Base-by-base conservation (phyloP, 2,113 vertebrate genomes). In the Rhadina sibilatrix region DNA sequence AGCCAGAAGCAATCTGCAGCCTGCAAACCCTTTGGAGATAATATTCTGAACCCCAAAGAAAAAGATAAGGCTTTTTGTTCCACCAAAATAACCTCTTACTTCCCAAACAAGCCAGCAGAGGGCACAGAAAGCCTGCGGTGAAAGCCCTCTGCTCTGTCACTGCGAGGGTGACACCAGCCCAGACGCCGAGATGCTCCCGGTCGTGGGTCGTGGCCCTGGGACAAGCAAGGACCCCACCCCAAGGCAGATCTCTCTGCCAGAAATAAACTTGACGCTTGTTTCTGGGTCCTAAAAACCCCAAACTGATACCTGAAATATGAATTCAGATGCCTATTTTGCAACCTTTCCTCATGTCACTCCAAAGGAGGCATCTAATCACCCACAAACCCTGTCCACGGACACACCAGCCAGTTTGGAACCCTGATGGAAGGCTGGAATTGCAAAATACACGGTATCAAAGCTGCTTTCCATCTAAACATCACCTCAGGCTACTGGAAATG, bases 101-200 rank as follows among this genome's bases (percentile, higher is more conserved):
- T 87, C 82, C 35, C 46, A 12, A 38, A 30, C 1, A 75, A 87
- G 60, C 92, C 97, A 97, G 94, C 94, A 97, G 97, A 96, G 96
- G 97, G 96, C 97, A 96, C 8, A 92, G 75, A 56, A 89, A 94
- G 94, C 94, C 91, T 54, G 72, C 23, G 1, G 40, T 49, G 75
- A 87, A 74, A 80, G 23, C 12, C 28, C 27, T 30, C 50, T 33
- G 44, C 44, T 52, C 53, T 53, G 25, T 23, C 68, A 9, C 42
- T 10, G 78, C 15, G 1, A 20, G 15, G 69, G 40, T 11, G 24
- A 63, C 80, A 76, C 6, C 0, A 69, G 31, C 35, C 65, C 30
- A 22, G 1, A 27, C 35, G 17, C n/a, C 1, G 1, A 18, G 16
- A 38, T 2, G 30, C 46, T 56, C 47, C 53, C 2, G 1, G 12